phyloP scores from a whole-genome alignment of 2,888 invertebrate genomes.

The Adela reaumurella region DNA sequence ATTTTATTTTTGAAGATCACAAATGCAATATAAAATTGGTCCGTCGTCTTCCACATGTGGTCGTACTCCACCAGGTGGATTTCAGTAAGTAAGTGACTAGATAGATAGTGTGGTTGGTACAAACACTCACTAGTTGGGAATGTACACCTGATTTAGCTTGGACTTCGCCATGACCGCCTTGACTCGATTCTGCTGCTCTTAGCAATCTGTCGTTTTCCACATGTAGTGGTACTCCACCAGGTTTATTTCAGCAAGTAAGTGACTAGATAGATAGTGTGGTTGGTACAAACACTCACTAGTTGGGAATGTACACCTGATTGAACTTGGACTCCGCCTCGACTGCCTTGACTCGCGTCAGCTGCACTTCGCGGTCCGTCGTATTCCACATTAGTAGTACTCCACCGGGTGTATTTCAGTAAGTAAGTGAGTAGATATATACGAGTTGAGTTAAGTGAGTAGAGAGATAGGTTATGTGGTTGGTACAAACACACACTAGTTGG shows the following conservation, averaged over 20 bases:
- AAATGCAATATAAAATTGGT: too few species aligned
- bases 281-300: conserved; percentile 73
- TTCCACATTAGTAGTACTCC: conserved; percentile 99
- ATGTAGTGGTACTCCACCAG: conserved; percentile 99
- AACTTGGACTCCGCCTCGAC: conserved; percentile 97
- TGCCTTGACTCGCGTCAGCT: conserved; percentile 96
- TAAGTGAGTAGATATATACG: too few species aligned
- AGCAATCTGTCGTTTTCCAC: conserved; percentile 99
- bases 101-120: too few species aligned
- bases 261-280: too few species aligned
- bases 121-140: conserved; percentile 89
- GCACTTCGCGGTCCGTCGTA: conserved; percentile 98
- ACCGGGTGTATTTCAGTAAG: conserved; percentile 96
- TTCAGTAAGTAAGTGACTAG: too few species aligned
- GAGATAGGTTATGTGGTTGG: too few species aligned
- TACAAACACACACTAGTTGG: conserved; percentile 81
- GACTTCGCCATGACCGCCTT: conserved; percentile 98
- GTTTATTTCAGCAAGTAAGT: conserved; percentile 94
- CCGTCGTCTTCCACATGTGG: too few species aligned
- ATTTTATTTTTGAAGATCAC: too few species aligned
- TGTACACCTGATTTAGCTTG: conserved; percentile 98
- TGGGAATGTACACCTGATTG: conserved; percentile 99
- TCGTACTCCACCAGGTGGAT: too few species aligned
- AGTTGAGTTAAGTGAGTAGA: too few species aligned
- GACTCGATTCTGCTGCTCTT: conserved; percentile 96